Percentiles rank a stretch among this genome's conserved stretches.
Conservation (phyloP, 1,140 invertebrate genomes). For the Wasmannia auropunctata region DNA sequence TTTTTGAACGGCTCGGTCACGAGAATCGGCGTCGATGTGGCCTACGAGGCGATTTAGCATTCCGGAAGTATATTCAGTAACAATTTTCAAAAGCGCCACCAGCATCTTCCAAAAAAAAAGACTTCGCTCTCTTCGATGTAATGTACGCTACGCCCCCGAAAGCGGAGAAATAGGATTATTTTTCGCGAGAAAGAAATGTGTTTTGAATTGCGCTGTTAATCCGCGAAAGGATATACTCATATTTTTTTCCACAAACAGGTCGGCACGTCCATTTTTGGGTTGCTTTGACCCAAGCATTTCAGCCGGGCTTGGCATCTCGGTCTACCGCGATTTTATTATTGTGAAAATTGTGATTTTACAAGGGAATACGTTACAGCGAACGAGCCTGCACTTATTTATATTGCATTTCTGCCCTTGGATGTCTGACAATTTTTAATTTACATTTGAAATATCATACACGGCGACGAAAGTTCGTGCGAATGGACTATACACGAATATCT, state of each 20-base stretch:
- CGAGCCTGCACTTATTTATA: slow-evolving; percentile 7
- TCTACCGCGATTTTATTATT: neutral
- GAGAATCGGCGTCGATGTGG: slow-evolving; percentile 83
- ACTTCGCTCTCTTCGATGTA: slow-evolving; percentile 3
- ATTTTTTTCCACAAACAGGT: slow-evolving; percentile 6
- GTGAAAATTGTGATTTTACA: slow-evolving; percentile 10
- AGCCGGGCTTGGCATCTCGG: neutral
- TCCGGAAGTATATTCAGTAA: slow-evolving; percentile 8
- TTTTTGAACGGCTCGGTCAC: slow-evolving; percentile 87
- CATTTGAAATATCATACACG: neutral
- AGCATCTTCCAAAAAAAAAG: slow-evolving; percentile 20
- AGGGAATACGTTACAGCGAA: neutral
- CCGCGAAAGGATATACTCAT: neutral
- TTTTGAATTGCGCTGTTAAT: slow-evolving; percentile 17
- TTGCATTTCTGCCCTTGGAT: slow-evolving; percentile 41
- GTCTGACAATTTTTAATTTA: neutral
- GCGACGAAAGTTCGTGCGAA: slow-evolving; percentile 14
- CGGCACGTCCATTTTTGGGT: neutral
- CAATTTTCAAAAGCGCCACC: neutral
- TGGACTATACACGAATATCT: neutral
- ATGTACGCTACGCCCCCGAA: neutral
- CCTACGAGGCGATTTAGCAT: slow-evolving; percentile 86
- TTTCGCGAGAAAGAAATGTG: neutral
- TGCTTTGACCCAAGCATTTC: neutral
- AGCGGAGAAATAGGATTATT: slow-evolving; percentile 1